Evolutionary conservation across 2,113 vertebrate species (phyloP).

Genomic region (Pelmatolapia mariae): DNA sequence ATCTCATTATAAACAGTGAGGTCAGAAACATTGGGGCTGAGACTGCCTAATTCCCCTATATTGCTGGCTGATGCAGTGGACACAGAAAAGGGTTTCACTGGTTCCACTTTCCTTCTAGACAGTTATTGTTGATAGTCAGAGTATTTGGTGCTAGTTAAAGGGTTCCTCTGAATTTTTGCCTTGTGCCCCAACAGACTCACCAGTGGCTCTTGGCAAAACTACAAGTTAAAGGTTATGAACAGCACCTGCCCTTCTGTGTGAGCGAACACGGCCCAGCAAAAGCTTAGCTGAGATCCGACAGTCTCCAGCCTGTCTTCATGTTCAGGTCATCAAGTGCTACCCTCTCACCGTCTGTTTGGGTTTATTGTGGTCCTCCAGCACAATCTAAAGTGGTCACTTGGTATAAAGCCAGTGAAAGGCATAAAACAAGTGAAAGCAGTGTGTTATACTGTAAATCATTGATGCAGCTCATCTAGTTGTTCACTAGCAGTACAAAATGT

Average conservation of each 20-base stretch:
- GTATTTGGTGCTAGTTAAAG: neutral
- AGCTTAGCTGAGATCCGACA: neutral
- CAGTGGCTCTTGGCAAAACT: neutral
- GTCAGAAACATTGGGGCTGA: conserved; percentile 38
- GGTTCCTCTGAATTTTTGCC: neutral
- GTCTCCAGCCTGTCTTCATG: neutral
- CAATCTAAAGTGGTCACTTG: neutral
- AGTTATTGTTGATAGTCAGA: neutral
- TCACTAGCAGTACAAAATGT: rapidly evolving
- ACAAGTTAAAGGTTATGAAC: neutral
- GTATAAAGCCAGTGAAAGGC: neutral
- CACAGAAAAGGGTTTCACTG: neutral
- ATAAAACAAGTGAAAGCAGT: neutral
- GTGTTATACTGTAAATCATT: neutral
- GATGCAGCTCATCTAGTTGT: neutral
- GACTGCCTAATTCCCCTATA: conserved; percentile 17
- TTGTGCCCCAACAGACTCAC: neutral
- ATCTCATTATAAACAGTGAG: conserved; percentile 64
- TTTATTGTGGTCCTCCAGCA: neutral
- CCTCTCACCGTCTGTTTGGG: neutral
- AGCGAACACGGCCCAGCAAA: neutral
- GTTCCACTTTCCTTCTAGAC: conserved; percentile 17
- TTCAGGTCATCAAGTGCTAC: neutral
- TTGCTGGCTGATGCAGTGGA: neutral
- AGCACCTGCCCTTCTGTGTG: neutral